Evolutionary conservation across 2,888 invertebrate genomes (phyloP).

Genomic region (Pocota personata): DNA sequence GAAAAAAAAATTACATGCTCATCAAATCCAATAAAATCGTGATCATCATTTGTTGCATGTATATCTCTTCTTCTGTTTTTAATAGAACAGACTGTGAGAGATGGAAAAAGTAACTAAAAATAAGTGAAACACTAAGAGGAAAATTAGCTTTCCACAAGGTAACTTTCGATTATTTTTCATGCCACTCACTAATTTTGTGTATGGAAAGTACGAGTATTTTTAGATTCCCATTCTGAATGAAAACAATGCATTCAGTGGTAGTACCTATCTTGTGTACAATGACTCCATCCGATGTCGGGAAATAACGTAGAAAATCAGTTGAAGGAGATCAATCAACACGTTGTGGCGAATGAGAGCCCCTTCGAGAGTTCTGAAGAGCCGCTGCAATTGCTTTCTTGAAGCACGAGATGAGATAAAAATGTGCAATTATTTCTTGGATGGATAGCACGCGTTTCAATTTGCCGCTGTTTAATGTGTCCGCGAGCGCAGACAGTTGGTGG

Average conservation of each 20-base stretch:
- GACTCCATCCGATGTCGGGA: neutral
- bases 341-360: slow-evolving; percentile 39
- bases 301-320: slow-evolving; percentile 33
- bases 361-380: slow-evolving; percentile 38
- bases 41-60: slow-evolving; percentile 44
- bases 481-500: slow-evolving; percentile 1
- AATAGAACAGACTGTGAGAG: neutral
- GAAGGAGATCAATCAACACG: slow-evolving; percentile 59
- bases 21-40: slow-evolving; percentile 50
- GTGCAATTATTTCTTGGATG: slow-evolving; percentile 49
- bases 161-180: slow-evolving; percentile 67
- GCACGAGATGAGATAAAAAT: slow-evolving; percentile 30
- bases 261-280: neutral
- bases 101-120: slow-evolving; percentile 39
- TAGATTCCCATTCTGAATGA: slow-evolving; percentile 31
- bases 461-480: slow-evolving; percentile 38
- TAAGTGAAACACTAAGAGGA: slow-evolving; percentile 29
- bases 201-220: slow-evolving; percentile 59
- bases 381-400: slow-evolving; percentile 1
- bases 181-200: slow-evolving; percentile 27
- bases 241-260: slow-evolving; percentile 18
- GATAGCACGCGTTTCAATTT: slow-evolving; percentile 65
- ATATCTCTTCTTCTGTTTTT: neutral
- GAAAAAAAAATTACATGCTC: neutral
- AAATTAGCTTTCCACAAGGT: slow-evolving; percentile 69